A percentile compares a stretch with the other conserved stretches of the same genome.
Conservation (phyloP, 2,113 vertebrate species). For the Miniopterus natalensis region DNA sequence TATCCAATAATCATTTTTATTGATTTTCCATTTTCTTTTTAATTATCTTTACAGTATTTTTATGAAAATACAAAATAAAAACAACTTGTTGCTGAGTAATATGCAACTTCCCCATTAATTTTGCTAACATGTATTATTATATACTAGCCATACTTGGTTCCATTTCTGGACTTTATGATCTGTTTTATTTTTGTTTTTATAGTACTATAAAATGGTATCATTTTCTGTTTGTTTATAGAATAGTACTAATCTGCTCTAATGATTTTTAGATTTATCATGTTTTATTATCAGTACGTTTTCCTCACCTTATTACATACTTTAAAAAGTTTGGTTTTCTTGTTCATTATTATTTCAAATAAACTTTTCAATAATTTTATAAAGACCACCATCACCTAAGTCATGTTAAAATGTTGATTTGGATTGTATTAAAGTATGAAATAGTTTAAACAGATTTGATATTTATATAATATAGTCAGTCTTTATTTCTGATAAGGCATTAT, state of each 20-base stretch:
- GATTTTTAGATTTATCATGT: not conserved
- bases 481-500: conserved; percentile 7
- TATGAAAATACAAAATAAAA: not conserved
- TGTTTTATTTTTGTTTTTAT: not conserved
- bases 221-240: conserved; percentile 2
- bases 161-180: not conserved
- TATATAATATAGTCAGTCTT: not conserved
- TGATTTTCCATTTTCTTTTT: not conserved
- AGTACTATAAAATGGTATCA: not conserved
- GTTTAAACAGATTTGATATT: not conserved
- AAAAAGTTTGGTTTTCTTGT: not conserved
- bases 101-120: not conserved
- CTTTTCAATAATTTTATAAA: not conserved
- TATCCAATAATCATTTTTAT: not conserved
- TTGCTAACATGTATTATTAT: not conserved
- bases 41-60: not conserved
- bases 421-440: not conserved
- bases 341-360: conserved; percentile 32
- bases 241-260: not conserved
- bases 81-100: not conserved
- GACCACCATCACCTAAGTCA: not conserved
- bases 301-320: not conserved
- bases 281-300: not conserved
- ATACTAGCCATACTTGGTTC: not conserved
- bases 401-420: not conserved